Conservation (phyloP, 2,888 invertebrate genomes). For the Tetranychus truncatus region DNA sequence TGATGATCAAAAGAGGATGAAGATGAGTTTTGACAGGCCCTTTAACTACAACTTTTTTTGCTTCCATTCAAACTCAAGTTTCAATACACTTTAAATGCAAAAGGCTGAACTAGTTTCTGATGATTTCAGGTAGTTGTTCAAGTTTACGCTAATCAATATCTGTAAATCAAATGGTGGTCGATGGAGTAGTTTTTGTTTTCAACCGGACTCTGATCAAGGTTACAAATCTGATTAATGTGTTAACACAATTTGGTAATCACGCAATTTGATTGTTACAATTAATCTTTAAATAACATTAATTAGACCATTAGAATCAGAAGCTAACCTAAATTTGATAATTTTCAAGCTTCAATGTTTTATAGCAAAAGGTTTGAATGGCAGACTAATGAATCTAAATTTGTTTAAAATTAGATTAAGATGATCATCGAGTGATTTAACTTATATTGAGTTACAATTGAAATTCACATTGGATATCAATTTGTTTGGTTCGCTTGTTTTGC, state of each 20-base stretch:
- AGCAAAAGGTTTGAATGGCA: too few relatives aligned
- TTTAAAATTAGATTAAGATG: too few relatives aligned
- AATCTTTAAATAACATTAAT: background rate
- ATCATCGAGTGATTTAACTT: too few relatives aligned
- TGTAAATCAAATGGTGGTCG: background rate
- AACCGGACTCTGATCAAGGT: background rate
- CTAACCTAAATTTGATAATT: background rate
- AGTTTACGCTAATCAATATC: background rate
- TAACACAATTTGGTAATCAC: background rate
- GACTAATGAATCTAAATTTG: too few relatives aligned
- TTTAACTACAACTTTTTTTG: background rate
- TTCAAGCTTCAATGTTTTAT: too few relatives aligned
- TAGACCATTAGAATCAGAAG: background rate
- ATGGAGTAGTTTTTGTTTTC: background rate
- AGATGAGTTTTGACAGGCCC: background rate
- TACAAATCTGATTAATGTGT: background rate
- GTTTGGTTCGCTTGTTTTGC: too few relatives aligned
- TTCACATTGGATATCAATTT: too few relatives aligned
- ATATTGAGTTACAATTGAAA: too few relatives aligned
- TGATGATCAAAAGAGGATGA: background rate
- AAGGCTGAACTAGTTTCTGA: background rate
- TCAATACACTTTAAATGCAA: too few relatives aligned
- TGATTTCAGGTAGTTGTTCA: background rate
- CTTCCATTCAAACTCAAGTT: too few relatives aligned
- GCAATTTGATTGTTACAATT: background rate